Conservation (phyloP, 2,888 invertebrate species). For the Xestia c-nigrum region DNA sequence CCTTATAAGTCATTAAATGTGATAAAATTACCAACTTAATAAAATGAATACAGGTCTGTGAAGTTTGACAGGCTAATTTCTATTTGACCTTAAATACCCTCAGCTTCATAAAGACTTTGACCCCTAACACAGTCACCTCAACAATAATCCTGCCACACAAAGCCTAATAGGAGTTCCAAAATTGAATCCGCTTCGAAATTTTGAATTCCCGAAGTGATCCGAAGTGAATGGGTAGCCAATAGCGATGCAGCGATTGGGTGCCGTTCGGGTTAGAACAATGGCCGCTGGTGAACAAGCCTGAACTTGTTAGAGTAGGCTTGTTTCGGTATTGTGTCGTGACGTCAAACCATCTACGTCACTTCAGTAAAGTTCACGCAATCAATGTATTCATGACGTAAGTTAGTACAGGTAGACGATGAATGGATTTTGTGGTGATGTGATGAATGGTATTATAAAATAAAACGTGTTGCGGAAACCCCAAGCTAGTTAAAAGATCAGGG, state of each 20-base stretch:
- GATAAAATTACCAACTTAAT: no score
- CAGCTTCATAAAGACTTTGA: not conserved
- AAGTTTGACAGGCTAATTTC: not conserved
- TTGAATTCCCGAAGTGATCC: conserved; percentile 41
- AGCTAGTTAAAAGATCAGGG: not conserved
- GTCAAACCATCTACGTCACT: conserved; percentile 35
- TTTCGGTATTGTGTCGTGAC: conserved; percentile 27
- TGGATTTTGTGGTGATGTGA: not conserved
- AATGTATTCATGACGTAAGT: conserved; percentile 16
- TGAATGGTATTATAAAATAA: not conserved
- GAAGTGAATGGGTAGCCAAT: conserved; percentile 38
- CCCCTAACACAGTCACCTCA: not conserved
- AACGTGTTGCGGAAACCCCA: not conserved
- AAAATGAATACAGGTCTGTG: not conserved
- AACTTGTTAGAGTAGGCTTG: conserved; percentile 22
- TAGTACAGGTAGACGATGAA: not conserved
- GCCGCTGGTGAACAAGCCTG: conserved; percentile 19
- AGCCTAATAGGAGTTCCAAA: conserved; percentile 16
- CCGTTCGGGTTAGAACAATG: conserved; percentile 33
- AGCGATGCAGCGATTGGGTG: conserved; percentile 15
- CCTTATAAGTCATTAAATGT: no score
- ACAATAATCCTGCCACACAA: conserved; percentile 8
- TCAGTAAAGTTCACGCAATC: conserved; percentile 23
- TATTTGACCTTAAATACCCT: not conserved
- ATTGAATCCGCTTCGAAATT: conserved; percentile 35